phyloP scores from a whole-genome alignment of 2,113 vertebrate species.

The Oenanthe oenanthe region DNA sequence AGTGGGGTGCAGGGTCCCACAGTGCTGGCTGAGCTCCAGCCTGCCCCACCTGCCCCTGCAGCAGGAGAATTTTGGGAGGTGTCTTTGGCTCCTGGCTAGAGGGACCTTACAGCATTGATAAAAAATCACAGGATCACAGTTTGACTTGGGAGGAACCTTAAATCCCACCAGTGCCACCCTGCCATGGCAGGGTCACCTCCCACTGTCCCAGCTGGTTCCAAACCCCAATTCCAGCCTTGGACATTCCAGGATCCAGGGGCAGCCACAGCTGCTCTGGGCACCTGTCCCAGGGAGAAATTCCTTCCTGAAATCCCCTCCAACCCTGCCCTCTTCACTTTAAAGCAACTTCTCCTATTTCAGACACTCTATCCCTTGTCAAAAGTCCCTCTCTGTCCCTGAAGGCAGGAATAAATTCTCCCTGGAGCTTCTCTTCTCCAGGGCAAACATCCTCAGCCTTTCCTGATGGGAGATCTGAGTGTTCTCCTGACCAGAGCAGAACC shows the following conservation, averaged over 20 bases:
- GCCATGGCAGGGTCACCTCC: background rate
- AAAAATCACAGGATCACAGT: background rate
- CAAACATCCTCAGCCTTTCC: background rate
- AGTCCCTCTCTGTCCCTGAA: background rate
- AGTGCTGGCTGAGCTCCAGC: background rate
- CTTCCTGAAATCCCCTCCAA: background rate
- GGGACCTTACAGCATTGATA: background rate
- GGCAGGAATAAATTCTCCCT: background rate
- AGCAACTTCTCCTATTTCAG: background rate
- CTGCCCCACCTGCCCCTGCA: background rate
- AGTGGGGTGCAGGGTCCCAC: background rate
- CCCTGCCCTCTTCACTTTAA: no score
- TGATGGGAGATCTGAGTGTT: background rate
- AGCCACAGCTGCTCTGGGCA: background rate
- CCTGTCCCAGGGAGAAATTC: background rate
- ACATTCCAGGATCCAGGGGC: background rate
- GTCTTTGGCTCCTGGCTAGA: background rate
- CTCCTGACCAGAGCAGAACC: background rate
- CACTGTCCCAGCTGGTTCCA: background rate
- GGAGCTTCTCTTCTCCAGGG: background rate
- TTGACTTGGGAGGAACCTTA: background rate
- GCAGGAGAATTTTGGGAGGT: background rate
- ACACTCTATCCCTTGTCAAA: no score
- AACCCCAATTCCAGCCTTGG: background rate
- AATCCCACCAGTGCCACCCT: fast-evolving